Percentiles rank a stretch among this genome's conserved stretches.
These are phyloP conservation scores for Apostichopus californicus DNA, from an alignment of 35 echinoderm and acorn worm species.

Conservation along the genomic window DNA sequence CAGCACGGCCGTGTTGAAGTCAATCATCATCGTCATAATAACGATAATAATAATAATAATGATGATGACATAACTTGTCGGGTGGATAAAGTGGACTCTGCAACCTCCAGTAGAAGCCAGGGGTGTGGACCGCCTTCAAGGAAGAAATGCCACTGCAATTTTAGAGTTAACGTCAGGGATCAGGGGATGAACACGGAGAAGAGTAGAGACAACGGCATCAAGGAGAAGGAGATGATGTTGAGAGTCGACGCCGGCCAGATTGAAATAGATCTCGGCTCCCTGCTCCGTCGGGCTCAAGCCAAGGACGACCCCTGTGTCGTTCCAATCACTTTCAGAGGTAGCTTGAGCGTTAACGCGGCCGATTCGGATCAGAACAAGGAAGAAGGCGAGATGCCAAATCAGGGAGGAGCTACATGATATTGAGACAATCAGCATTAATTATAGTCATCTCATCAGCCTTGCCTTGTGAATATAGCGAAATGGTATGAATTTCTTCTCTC, in stretches of 20 bases:
- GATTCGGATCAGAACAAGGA: too few species aligned
- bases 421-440: too few species aligned
- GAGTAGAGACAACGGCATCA: neutral
- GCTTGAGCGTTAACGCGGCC: neutral
- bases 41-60: too few species aligned
- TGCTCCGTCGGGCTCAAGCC: neutral
- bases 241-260: slow-evolving; percentile 26
- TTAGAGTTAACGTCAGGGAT: slow-evolving; percentile 16
- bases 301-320: neutral
- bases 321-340: slow-evolving; percentile 30
- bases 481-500: too few species aligned
- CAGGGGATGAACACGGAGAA: slow-evolving; percentile 40
- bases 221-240: neutral
- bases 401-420: too few species aligned
- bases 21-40: too few species aligned
- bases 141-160: slow-evolving; percentile 41
- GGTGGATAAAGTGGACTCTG: neutral
- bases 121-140: neutral
- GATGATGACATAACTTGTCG: neutral
- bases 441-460: too few species aligned
- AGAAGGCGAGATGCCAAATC: too few species aligned
- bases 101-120: neutral
- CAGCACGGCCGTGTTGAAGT: neutral
- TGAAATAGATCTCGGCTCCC: slow-evolving; percentile 7
- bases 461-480: too few species aligned